Conservation (phyloP, 2,797 vertebrate species). For the Sciurus carolinensis region DNA sequence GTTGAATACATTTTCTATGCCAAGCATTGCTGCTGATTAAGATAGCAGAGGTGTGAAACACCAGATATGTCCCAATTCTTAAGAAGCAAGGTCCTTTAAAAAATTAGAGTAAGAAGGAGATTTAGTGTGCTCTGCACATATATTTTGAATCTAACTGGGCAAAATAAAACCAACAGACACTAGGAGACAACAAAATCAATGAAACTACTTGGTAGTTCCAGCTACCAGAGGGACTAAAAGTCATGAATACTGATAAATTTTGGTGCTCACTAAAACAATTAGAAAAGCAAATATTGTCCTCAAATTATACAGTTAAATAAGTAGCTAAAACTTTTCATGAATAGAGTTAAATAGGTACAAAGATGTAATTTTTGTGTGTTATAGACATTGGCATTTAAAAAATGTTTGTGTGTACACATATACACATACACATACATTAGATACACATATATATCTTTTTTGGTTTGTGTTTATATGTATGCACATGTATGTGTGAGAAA, state of each 20-base stretch:
- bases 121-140: neutral
- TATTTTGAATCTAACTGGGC: neutral
- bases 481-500: neutral
- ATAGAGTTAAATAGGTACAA: neutral
- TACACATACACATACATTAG: neutral
- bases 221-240: neutral
- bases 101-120: neutral
- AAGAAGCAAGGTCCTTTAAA: neutral
- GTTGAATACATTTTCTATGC: neutral
- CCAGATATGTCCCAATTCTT: neutral
- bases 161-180: neutral
- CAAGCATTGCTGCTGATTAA: neutral
- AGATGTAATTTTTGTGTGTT: neutral
- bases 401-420: neutral
- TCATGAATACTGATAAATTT: neutral
- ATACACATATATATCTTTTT: too few relatives aligned
- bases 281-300: neutral
- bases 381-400: neutral
- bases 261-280: neutral
- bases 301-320: neutral
- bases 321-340: neutral
- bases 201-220: neutral
- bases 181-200: neutral
- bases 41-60: neutral
- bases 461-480: neutral